Conservation (phyloP, 2,797 vertebrate species). For the Cheirogaleus major region DNA sequence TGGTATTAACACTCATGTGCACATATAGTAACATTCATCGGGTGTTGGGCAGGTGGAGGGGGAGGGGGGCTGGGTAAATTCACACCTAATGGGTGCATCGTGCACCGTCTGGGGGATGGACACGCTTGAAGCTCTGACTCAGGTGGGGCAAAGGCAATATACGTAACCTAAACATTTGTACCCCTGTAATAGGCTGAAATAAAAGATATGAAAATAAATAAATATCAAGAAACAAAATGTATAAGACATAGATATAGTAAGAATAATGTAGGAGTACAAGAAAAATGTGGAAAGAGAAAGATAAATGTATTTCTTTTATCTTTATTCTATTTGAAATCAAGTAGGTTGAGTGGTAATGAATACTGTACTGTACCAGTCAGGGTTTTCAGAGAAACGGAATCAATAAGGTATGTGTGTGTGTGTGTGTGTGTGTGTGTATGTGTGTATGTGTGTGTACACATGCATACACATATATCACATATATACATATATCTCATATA, state of each 20-base stretch:
- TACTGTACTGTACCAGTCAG: too few species aligned
- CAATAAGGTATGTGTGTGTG: not conserved
- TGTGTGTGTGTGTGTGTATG: too few species aligned
- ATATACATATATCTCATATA: too few species aligned
- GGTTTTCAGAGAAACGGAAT: not conserved
- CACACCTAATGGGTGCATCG: too few species aligned
- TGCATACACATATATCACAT: not conserved
- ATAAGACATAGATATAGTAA: not conserved
- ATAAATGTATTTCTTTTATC: not conserved
- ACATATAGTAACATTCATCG: too few species aligned
- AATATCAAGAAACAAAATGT: conserved; percentile 16
- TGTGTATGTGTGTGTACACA: not conserved
- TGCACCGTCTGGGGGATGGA: too few species aligned
- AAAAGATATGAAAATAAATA: not conserved
- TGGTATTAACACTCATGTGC: not conserved
- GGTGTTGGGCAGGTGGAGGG: too few species aligned
- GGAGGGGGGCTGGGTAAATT: too few species aligned
- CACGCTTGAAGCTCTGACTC: too few species aligned
- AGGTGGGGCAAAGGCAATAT: too few species aligned
- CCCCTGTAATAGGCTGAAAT: too few species aligned
- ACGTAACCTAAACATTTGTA: too few species aligned
- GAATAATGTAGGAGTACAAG: not conserved
- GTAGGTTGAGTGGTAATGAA: not conserved
- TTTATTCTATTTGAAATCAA: conserved; percentile 29
- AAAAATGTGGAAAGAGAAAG: not conserved